Base-by-base conservation (phyloP, 2,797 vertebrate genomes). In the Loriculus beryllinus region DNA sequence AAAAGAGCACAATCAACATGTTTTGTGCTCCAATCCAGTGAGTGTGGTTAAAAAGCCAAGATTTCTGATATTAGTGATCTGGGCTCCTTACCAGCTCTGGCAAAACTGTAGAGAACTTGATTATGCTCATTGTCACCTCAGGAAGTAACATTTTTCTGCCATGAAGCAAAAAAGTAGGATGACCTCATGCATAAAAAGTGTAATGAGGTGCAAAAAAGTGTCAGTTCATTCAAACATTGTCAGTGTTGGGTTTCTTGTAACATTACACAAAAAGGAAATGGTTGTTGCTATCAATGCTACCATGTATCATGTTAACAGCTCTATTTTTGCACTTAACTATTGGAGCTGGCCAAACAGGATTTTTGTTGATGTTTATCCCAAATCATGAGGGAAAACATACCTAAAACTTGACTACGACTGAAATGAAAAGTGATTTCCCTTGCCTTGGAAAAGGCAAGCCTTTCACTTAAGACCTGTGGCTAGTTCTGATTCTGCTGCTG, bases 191-290 rank as follows among this genome's bases (percentile, higher is more conserved):
- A 21, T 56, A 40, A 78, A 42, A 84, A 80, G 68, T 6, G 23
- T 82, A 85, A 82, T 3, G 2, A 85, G 89, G 85, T 43, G 63
- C 59, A 88, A 83, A 82, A 89, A 92, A 81, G 48, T 6, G 15
- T 76, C 59, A 62, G 74, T 74, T 88, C 94, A 95, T 82, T 95
- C 65, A 79, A 95, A 77, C 48, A 25, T 29, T 76, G 25, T 35
- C 49, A 51, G 72, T 35, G 54, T 82, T 79, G 39, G 33, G 88
- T 90, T 92, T 82, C 90, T 91, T 65, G 80, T 84, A 91, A 72
- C 72, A 57, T 67, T 90, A 95, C 88, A 95, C 90, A 92, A 88
- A 89, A 94, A 93, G 94, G 95, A 95, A 96, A 91, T 59, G 85
- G 91, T 42, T 91, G 68, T 42, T 89, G 79, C 87, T 94, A 77